A percentile compares a stretch with the other conserved stretches of the same genome.
Evolutionary conservation across 2,888 invertebrate species (phyloP).

Genomic region (Cataglyphis cursor): DNA sequence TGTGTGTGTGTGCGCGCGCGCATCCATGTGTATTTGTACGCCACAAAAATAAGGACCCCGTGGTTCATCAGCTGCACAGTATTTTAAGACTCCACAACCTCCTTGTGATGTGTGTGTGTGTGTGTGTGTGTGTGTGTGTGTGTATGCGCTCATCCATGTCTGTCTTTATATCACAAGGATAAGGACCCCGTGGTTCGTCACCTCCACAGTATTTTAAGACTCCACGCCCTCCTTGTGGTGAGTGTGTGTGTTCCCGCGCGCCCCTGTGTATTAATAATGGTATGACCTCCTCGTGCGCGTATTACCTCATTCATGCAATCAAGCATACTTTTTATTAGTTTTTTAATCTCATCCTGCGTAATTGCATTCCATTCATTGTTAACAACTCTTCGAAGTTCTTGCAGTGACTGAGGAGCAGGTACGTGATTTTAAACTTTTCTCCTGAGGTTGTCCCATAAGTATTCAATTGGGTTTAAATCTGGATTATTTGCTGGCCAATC

Average conservation of each 20-base stretch:
- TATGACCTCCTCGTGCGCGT: not conserved
- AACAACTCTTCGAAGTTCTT: conserved; percentile 3
- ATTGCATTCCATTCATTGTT: not conserved
- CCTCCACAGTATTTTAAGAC: too few species aligned
- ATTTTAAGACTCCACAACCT: too few species aligned
- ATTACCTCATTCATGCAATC: not conserved
- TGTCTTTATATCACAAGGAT: too few species aligned
- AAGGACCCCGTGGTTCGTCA: too few species aligned
- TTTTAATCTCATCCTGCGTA: not conserved
- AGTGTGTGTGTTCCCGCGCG: not conserved
- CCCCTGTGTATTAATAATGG: not conserved
- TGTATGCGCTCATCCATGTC: too few species aligned
- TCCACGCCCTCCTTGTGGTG: not conserved
- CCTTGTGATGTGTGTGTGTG: too few species aligned
- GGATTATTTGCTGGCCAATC: conserved; percentile 1
- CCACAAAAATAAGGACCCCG: too few species aligned
- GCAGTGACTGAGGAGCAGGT: conserved; percentile 4
- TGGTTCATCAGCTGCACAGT: too few species aligned
- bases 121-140: too few species aligned
- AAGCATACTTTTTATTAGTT: not conserved
- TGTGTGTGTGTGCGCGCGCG: too few species aligned
- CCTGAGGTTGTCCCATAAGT: not conserved
- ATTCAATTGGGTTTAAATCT: conserved; percentile 2
- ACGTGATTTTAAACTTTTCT: conserved; percentile 4
- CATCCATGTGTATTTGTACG: too few species aligned